phyloP scores from a whole-genome alignment of 2,113 vertebrate species.

The Sinocyclocheilus maitianheensis region DNA sequence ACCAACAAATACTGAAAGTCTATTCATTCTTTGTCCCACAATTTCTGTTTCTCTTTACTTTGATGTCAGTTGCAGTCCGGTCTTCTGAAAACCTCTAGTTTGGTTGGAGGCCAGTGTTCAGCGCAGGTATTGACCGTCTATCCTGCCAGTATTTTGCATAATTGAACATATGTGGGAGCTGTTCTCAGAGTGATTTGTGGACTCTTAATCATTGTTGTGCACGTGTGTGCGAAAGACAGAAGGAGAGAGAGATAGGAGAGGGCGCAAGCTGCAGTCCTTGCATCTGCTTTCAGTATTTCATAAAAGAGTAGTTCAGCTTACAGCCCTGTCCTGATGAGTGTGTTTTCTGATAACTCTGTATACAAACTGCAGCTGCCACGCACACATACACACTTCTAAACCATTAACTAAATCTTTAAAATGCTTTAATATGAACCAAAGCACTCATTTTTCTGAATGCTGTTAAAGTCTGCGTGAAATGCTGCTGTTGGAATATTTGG shows the following conservation, averaged over 20 bases:
- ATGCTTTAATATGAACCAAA: not conserved
- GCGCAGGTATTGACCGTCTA: not conserved
- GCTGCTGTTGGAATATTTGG: not conserved
- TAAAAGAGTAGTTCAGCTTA: constrained; percentile 15
- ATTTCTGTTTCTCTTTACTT: not conserved
- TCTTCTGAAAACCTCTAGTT: not conserved
- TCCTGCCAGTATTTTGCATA: not conserved
- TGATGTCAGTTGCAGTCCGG: not conserved
- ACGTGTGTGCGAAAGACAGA: not conserved
- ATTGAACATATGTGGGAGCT: constrained; percentile 8
- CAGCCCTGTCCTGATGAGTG: constrained; percentile 23
- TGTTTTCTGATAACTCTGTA: constrained; percentile 11
- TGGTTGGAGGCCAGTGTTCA: not conserved
- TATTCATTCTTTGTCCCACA: not conserved
- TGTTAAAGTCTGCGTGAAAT: not conserved
- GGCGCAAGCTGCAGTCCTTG: not conserved
- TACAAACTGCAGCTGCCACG: not conserved
- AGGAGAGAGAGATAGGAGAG: not conserved
- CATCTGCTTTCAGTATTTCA: not conserved
- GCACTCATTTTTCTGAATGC: not conserved
- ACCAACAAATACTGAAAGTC: not conserved
- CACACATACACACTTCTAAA: not conserved
- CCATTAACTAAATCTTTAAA: not conserved
- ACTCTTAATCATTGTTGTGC: constrained; percentile 27
- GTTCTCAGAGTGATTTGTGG: constrained; percentile 2